Base-by-base conservation (phyloP, 2,888 invertebrate genomes). In the Hirudinaria manillensis region DNA sequence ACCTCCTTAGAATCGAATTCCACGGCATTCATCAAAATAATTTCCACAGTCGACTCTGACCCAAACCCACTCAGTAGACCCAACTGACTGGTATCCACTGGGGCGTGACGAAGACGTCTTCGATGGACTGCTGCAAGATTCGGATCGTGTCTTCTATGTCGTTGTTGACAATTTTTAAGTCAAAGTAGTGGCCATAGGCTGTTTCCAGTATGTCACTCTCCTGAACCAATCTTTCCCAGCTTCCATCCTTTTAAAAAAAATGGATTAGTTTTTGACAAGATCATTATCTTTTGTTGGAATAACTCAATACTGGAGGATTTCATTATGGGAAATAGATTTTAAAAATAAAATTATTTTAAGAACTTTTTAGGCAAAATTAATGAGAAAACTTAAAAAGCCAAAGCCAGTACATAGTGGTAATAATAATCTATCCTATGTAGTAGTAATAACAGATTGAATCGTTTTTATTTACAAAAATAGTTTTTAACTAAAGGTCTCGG, bases 121-220 rank as follows among this genome's bases (percentile, higher is more conserved):
- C 93, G 81, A 97, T 91, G 32, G 95, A 93, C 79, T 91, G 90
- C 86, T 97, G 95, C 76, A 99, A 88, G 79, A 93, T 92, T 67
- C 91, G 90, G 82, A 99, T 95, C 56, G 99, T 99, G 86, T 97
- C 97, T 86, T 98, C 97, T 79, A 99, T 99, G 87, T 99, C 98
- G 88, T 97, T 98, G 89, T 99, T 99, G 79, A 98, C 93, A 83
- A 99, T 95, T 81, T 92, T 94, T 86, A 96, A 88, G 88, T 99
- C 99, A 88, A 99, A 99, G 87, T 94, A 94, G 87, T 99, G 99
- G 67, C 98, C 97, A 87, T 99, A 99, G 21, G 97, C 94, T 84
- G 94, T 93, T 55, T 94, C 91, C 78, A 99, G 88, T 86, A 95
- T 91, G 82, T 99, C 97, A 72, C 97, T 97, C 86, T 99, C 99